A percentile compares a stretch with the other conserved stretches of the same genome.
phyloP scores from a whole-genome alignment of 2,888 invertebrate genomes.

The Heliothis peltigera region DNA sequence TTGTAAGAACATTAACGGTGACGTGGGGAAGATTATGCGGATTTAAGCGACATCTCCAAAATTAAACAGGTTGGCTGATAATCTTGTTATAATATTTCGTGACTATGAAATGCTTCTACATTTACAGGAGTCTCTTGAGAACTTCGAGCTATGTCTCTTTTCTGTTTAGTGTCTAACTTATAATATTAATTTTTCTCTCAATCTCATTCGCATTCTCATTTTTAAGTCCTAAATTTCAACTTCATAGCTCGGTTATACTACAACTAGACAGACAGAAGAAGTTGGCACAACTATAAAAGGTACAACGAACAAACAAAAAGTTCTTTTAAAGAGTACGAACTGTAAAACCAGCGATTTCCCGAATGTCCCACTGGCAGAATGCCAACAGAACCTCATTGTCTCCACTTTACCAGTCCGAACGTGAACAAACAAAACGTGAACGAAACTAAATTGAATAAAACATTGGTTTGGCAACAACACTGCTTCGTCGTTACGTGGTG shows the following conservation, averaged over 20 bases:
- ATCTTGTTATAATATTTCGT: too few relatives aligned
- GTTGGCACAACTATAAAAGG: background rate
- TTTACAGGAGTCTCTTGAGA: too few relatives aligned
- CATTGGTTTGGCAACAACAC: conserved; percentile 36
- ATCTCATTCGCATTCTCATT: too few relatives aligned
- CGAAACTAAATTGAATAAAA: conserved; percentile 44
- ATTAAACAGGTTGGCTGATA: too few relatives aligned
- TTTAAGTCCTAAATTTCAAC: too few relatives aligned
- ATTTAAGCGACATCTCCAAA: too few relatives aligned
- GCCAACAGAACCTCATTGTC: conserved; percentile 44
- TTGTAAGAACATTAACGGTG: too few relatives aligned
- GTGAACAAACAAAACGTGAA: conserved; percentile 26
- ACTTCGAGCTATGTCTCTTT: too few relatives aligned
- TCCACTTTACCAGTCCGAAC: conserved; percentile 18
- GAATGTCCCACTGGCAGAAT: conserved; percentile 33
- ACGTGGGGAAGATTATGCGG: too few relatives aligned
- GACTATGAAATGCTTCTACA: too few relatives aligned
- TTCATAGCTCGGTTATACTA: background rate
- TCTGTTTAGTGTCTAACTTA: too few relatives aligned
- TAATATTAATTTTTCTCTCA: too few relatives aligned
- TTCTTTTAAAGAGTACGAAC: conserved; percentile 16
- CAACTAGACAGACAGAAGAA: background rate
- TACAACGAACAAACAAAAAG: background rate
- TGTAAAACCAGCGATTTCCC: conserved; percentile 6
- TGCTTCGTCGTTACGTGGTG: background rate